Percentiles rank a stretch among this genome's conserved stretches.
These are phyloP conservation scores for Dendrolimus kikuchii DNA, from an alignment of 1,140 invertebrate genomes.

Conservation along the genomic window DNA sequence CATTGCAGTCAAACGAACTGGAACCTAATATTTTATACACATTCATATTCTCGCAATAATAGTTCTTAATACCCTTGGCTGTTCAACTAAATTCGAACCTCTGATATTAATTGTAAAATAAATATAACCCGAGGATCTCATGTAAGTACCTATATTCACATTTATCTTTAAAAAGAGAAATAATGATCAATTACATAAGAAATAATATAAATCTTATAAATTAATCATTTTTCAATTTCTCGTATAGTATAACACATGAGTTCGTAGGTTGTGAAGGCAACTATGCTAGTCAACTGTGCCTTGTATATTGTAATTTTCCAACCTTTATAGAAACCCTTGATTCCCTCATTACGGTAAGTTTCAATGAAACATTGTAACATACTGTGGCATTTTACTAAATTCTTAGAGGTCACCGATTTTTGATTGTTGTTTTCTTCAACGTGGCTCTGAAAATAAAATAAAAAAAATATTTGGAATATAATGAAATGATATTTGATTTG, in stretches of 20 bases:
- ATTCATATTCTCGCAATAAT: too few relatives aligned
- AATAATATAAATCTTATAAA: not conserved
- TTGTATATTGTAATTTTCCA: conserved; percentile 43
- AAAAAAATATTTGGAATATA: not conserved
- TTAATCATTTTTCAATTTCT: conserved; percentile 14
- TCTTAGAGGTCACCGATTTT: conserved; percentile 8
- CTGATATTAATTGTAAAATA: too few relatives aligned
- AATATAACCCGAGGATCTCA: too few relatives aligned
- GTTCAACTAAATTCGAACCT: too few relatives aligned
- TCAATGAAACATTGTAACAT: conserved; percentile 30
- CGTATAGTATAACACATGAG: conserved; percentile 38
- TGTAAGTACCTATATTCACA: too few relatives aligned
- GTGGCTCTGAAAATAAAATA: conserved; percentile 43
- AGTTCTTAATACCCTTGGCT: too few relatives aligned
- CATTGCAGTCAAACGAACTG: too few relatives aligned
- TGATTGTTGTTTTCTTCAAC: conserved; percentile 21
- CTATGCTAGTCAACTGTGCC: conserved; percentile 38
- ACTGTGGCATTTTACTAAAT: conserved; percentile 32
- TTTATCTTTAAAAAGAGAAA: too few relatives aligned
- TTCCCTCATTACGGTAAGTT: conserved; percentile 30
- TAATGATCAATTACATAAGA: too few relatives aligned
- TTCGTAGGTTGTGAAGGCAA: conserved; percentile 55
- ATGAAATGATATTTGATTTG: not conserved
- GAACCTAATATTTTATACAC: too few relatives aligned
- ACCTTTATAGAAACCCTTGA: conserved; percentile 40